Conservation (phyloP, 2,113 vertebrate genomes). For the Rhinolophus ferrumequinum region DNA sequence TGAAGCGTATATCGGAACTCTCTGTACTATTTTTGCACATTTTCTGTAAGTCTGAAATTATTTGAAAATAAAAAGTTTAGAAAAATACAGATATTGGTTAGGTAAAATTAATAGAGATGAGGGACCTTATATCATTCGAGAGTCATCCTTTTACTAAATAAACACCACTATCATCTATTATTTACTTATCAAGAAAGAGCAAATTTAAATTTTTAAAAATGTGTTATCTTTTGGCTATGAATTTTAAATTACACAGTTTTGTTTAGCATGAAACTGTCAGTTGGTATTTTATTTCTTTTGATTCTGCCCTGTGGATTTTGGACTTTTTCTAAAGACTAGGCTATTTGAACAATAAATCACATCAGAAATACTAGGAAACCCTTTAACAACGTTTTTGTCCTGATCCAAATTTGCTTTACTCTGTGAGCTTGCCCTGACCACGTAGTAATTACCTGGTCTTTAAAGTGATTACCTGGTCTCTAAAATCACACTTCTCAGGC, state of each 20-base stretch:
- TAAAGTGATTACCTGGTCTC: neutral
- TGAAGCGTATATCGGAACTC: neutral
- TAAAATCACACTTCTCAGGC: neutral
- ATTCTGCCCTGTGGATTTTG: neutral
- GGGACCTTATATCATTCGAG: neutral
- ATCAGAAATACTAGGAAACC: neutral
- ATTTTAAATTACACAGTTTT: slow-evolving; percentile 20
- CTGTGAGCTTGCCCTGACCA: neutral
- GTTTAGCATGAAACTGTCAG: neutral
- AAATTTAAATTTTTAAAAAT: slow-evolving; percentile 24
- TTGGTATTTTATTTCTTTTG: slow-evolving; percentile 42
- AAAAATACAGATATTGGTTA: neutral
- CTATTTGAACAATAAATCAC: neutral
- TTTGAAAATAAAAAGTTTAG: neutral
- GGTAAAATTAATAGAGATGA: neutral
- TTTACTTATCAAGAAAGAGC: slow-evolving; percentile 20
- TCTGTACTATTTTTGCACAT: neutral
- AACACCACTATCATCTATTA: neutral
- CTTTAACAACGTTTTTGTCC: neutral
- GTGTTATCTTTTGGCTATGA: neutral
- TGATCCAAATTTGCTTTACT: neutral
- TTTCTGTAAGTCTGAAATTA: neutral
- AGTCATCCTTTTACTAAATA: neutral
- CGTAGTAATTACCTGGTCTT: neutral
- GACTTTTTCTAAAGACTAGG: neutral